A percentile compares a stretch with the other conserved stretches of the same genome.
Evolutionary conservation across 2,797 vertebrate genomes (phyloP).

Genomic region (Geotrypetes seraphini): DNA sequence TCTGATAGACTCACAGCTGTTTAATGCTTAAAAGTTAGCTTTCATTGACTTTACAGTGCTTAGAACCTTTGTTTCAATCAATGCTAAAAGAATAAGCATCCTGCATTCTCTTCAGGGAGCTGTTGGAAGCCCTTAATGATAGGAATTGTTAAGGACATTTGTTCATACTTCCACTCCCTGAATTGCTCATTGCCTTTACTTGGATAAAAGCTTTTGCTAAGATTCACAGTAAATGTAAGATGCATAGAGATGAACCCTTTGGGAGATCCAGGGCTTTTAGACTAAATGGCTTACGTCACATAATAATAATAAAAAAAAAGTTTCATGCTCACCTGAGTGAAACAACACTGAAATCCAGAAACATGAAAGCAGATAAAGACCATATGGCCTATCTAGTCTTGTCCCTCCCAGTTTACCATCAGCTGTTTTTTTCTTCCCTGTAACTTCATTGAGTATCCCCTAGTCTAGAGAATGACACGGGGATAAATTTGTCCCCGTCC

Average conservation of each 20-base stretch:
- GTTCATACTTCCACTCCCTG: background rate
- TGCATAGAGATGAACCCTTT: background rate
- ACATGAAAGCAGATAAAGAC: too few relatives aligned
- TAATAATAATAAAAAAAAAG: background rate
- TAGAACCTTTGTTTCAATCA: slow-evolving; percentile 8
- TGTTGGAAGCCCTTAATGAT: slow-evolving; percentile 7
- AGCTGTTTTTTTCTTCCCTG: too few relatives aligned
- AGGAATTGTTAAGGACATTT: slow-evolving; percentile 9
- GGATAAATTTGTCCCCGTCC: too few relatives aligned
- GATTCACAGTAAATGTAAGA: background rate
- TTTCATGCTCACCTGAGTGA: background rate
- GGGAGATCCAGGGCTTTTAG: background rate
- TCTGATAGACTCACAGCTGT: background rate
- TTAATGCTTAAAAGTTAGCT: slow-evolving; percentile 4
- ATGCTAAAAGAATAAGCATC: slow-evolving; percentile 8
- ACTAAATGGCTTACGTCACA: background rate
- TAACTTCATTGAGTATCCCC: too few relatives aligned
- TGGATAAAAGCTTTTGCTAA: background rate
- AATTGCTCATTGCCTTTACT: background rate
- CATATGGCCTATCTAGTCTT: too few relatives aligned
- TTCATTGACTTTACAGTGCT: slow-evolving; percentile 8
- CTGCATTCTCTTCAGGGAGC: slow-evolving; percentile 1
- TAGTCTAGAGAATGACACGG: too few relatives aligned
- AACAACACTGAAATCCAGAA: too few relatives aligned
- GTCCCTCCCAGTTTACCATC: too few relatives aligned